Base-by-base conservation (phyloP, 2,888 invertebrate species). In the Tromatobia lineatoria region DNA sequence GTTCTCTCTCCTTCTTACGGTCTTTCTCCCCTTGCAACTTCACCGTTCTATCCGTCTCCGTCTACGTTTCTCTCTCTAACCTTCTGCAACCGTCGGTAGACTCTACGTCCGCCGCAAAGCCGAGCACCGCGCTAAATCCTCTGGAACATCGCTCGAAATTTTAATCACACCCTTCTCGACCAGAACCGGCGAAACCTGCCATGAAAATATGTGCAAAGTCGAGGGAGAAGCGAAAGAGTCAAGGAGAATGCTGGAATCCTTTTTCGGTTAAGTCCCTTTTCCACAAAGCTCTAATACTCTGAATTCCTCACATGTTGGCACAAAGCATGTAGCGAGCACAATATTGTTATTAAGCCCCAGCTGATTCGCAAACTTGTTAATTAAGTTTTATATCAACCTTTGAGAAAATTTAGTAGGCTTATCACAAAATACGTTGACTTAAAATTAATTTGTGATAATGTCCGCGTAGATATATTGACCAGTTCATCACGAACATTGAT, bases 131-230 rank as follows among this genome's bases (percentile, higher is more conserved):
- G 74, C 45, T 64, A 80, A 84, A 81, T 80, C 83, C 83, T 6
- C 50, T 71, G 66, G 66, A 80, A 77, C 73, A 67, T 81, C 66
- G 86, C 83, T 54, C 70, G 57, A 86, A 86, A 87, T 85, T 86
- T 87, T 82, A 85, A 87, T 86, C 87, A 85, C 87, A 85, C 85
- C 83, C 85, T 85, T 59, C 54, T 38, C 52, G 11, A 11, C 6
- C 73, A 6, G 45, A 34, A 52, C 18, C 34, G 67, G 70, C 76
- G 80, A 82, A 83, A 67, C 73, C 85, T 52, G 20, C 57, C 23
- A 69, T 23, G 77, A 77, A 71, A 69, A 67, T 45, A 54, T 54
- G 67, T 47, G 64, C 59, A 45, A 38, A 47, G 52, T 29, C 38
- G 52, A 74, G 69, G 47, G 64, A 50, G 47, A 77, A 66, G 38